phyloP scores from a whole-genome alignment of 1,140 invertebrate species.

The Macrocentrus cingulum region DNA sequence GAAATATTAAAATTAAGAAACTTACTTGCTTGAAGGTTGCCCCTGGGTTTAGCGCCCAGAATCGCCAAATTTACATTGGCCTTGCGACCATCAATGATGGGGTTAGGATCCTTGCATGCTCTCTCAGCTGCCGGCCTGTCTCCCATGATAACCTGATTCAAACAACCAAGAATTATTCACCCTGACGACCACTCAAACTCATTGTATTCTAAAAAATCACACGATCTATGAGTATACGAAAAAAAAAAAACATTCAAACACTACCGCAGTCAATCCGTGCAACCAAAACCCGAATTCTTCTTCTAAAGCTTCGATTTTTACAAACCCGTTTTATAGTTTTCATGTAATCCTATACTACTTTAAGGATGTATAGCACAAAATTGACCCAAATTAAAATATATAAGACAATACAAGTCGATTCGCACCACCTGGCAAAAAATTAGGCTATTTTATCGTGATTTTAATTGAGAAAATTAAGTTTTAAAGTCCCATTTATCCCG shows the following conservation, averaged over 20 bases:
- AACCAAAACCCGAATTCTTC: no score
- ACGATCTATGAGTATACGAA: no score
- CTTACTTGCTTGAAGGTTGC: conserved; percentile 79
- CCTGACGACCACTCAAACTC: conserved; percentile 8
- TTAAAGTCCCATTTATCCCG: no score
- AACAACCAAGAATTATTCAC: background rate
- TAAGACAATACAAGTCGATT: no score
- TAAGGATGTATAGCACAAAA: no score
- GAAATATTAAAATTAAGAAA: conserved; percentile 26
- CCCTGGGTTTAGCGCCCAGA: conserved; percentile 92
- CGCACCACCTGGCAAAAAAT: no score
- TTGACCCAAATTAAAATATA: no score
- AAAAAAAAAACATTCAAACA: background rate
- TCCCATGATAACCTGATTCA: conserved; percentile 91
- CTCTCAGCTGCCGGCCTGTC: conserved; percentile 89
- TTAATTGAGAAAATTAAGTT: no score
- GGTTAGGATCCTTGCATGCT: conserved; percentile 97
- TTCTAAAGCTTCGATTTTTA: background rate
- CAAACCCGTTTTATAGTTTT: no score
- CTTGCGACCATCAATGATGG: conserved; percentile 97
- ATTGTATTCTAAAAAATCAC: background rate
- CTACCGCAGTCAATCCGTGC: no score
- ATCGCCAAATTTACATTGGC: conserved; percentile 98
- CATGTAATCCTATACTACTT: no score
- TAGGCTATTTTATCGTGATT: no score